Percentiles rank a stretch among this genome's conserved stretches.
phyloP scores from a whole-genome alignment of 23 tunicate species.

The Phallusia fumigata region DNA sequence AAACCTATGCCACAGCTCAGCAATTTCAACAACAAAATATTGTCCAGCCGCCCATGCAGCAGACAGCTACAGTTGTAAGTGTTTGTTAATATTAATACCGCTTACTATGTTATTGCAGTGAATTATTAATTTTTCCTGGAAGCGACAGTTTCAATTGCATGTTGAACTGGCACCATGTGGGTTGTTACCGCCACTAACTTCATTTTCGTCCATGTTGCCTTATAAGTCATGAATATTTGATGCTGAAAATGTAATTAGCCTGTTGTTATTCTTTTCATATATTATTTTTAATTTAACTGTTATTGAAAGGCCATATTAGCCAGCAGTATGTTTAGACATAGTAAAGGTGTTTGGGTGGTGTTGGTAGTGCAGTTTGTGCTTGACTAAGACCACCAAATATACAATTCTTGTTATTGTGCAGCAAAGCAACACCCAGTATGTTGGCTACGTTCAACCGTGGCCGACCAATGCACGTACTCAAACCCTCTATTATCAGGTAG shows the following conservation, averaged over 20 bases:
- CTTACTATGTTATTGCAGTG: too few relatives aligned
- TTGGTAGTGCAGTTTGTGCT: background rate
- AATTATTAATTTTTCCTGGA: too few relatives aligned
- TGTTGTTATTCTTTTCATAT: background rate
- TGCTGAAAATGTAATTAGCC: background rate
- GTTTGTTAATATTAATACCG: too few relatives aligned
- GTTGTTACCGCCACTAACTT: background rate
- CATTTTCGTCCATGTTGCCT: background rate
- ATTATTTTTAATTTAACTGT: background rate
- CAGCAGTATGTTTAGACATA: background rate
- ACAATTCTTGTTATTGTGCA: conserved; percentile 27
- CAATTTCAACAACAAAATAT: conserved; percentile 33
- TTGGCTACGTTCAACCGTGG: conserved; percentile 14
- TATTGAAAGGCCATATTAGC: background rate
- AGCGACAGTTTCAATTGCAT: too few relatives aligned
- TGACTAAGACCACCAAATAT: background rate
- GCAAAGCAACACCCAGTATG: conserved; percentile 10
- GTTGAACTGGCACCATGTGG: too few relatives aligned
- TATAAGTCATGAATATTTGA: background rate
- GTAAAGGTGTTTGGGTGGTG: background rate
- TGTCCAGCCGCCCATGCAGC: conserved; percentile 1
- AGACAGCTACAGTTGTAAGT: background rate
- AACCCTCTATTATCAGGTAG: conserved; percentile 4
- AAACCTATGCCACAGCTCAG: conserved; percentile 6
- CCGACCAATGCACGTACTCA: background rate